phyloP scores from a whole-genome alignment of 2,113 vertebrate species.

The Caranx melampygus region DNA sequence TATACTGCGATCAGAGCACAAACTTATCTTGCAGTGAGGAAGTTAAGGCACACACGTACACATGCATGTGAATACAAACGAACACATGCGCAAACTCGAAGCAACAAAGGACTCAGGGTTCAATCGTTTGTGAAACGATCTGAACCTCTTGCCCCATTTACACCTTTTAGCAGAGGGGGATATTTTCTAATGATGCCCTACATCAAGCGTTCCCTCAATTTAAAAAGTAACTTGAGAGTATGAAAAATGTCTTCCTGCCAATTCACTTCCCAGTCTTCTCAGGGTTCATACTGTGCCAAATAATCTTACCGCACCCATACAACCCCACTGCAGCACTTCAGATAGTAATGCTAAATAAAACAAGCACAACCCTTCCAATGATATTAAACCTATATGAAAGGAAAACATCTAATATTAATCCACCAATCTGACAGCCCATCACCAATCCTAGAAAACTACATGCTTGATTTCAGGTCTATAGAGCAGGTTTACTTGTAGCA shows the following conservation, averaged over 20 bases:
- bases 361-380: not conserved
- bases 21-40: conserved; percentile 13
- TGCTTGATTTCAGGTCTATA: not conserved
- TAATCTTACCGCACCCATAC: not conserved
- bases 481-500: not conserved
- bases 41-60: conserved; percentile 4
- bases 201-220: conserved; percentile 7
- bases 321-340: not conserved
- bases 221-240: conserved; percentile 22
- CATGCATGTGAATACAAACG: conserved; percentile 25
- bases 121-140: conserved; percentile 24
- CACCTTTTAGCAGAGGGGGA: conserved; percentile 29
- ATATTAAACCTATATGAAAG: conserved; percentile 5
- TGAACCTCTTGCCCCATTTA: conserved; percentile 17
- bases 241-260: conserved; percentile 4
- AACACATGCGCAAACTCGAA: not conserved
- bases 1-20: conserved; percentile 46
- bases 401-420: conserved; percentile 29
- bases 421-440: conserved; percentile 15
- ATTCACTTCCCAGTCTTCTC: not conserved
- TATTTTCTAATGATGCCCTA: conserved; percentile 32
- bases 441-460: conserved; percentile 8
- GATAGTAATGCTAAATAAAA: conserved; percentile 13
- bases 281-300: conserved; percentile 7
- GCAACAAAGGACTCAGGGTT: conserved; percentile 1